Evolutionary conservation across 2,888 invertebrate genomes (phyloP), one percentile per base, ranked within the genome.

Genomic region (Muschampia plurimacula): DNA sequence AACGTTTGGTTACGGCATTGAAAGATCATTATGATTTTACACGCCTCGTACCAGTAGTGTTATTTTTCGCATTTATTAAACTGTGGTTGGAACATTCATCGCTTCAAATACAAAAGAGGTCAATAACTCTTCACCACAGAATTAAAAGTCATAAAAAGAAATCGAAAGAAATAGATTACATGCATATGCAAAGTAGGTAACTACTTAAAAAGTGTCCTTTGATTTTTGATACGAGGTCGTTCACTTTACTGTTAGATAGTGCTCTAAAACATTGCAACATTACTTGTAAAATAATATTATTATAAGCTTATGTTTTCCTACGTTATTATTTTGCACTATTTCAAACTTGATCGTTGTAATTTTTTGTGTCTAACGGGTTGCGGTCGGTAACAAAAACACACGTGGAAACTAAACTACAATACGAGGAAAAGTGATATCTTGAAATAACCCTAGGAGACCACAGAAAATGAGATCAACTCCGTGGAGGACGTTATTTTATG

Each of bases 21-120:
- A 78, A 77, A 78, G 76, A 79, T 79, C 78, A 77, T 74, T 77
- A 78, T 79, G 80, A 80, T 82, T 83, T 71, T 36, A 49, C 36
- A 46, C 59, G 64, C 49, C 44, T 49, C 55, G 41, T 63, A 36
- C 57, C 15, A 44, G 28, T 63, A 52, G 36, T 52, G 41, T 41
- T 67, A 55, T 13, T 52, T 32, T 67, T 68, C 59, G 68, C 44
- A 44, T 41, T 60, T 36, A 36, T 32, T 49, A 69, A 60, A 49
- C 32, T 70, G 44, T 57, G 55, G 57, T 8, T 22, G 52, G 22
- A 71, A 71, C 59, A 22, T 49, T 59, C 49, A 28, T 46, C 5
- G 15, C 36, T 59, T 46, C 28, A 22, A 71, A 60, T 52, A 12
- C 13, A 52, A 70, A 57, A 70, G 55, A 15, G 69, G 63, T 69